A percentile compares a stretch with the other conserved stretches of the same genome.
These are phyloP conservation scores for Fragum whitleyi DNA, from an alignment of 2,888 invertebrate species.

Conservation along the genomic window DNA sequence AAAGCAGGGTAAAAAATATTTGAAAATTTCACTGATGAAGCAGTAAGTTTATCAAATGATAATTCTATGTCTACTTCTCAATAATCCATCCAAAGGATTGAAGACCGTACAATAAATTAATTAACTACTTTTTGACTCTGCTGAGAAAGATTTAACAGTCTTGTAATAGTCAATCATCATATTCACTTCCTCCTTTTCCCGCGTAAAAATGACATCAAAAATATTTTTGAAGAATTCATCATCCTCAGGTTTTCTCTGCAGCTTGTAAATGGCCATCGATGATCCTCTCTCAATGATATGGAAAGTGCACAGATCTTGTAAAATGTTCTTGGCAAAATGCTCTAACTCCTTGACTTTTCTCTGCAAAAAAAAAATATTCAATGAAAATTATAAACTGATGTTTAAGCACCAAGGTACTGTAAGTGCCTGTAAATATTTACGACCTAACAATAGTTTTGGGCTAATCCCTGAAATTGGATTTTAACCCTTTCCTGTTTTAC, in stretches of 20 bases:
- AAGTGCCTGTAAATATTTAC: no score
- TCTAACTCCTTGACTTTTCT: not conserved
- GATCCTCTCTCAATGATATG: not conserved
- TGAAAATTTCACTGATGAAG: no score
- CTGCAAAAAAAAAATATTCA: not conserved
- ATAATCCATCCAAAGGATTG: no score
- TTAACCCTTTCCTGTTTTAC: no score
- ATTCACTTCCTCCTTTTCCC: slow-evolving; percentile 13
- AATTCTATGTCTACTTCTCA: no score
- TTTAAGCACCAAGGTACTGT: no score
- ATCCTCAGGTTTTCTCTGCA: not conserved
- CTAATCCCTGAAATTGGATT: no score
- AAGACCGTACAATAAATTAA: no score
- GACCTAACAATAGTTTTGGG: no score
- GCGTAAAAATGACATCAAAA: not conserved
- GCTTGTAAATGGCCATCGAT: not conserved
- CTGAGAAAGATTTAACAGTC: slow-evolving; percentile 7
- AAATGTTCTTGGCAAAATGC: not conserved
- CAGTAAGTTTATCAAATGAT: no score
- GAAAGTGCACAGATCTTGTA: not conserved
- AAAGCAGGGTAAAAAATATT: no score
- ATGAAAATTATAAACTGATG: no score
- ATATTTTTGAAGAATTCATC: slow-evolving; percentile 2
- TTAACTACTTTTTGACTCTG: not conserved
- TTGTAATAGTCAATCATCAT: slow-evolving; percentile 10